Base-by-base conservation (phyloP, 2,888 invertebrate genomes). In the Drosophila melanosoma region DNA sequence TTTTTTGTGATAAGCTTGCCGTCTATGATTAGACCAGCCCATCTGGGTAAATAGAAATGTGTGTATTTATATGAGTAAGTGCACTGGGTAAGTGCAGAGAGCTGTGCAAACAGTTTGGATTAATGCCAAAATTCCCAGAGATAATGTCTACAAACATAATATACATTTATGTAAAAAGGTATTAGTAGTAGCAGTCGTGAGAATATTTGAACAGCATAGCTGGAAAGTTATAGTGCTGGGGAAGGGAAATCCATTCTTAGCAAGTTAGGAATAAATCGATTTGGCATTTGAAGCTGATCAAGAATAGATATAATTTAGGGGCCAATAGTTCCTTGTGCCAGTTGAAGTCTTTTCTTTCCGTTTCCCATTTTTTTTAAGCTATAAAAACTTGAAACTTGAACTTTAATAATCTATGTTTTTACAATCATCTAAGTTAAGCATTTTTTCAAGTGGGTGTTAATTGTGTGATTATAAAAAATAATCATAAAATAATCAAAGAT, bases 1-100 rank as follows among this genome's bases (percentile, higher is more conserved):
- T n/a, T 35, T 40, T 64, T 45, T 42, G 32, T 71, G 83, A 83
- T 84, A 83, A 84, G 85, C 82, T 78, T 32, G 33, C 32, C 53
- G 68, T 56, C 68, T 84, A 85, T 72, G 80, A 74, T 75, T 61
- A 69, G 71, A 71, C 67, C 49, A 64, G 66, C 64, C 67, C 70
- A 64, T 65, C 64, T 52, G 54, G 48, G 68, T 40, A 75, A 78
- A 78, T 58, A 75, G 52, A 68, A 52, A 53, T 58, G n/a, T 65
- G 36, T 53, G 45, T 77, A 45, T 73, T 60, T 73, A 48, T 68
- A 68, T 63, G 33, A 36, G 42, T 26, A 48, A 51, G 49, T 20
- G 17, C 4, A 12, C 33, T 54, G 38, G 32, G 52, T 61, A 42
- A 29, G 15, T 15, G 56, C 35, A 33, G 20, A 29, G 23, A 51